Evolutionary conservation across 2,888 invertebrate species (phyloP).

Genomic region (Lacanobia wlatinum): DNA sequence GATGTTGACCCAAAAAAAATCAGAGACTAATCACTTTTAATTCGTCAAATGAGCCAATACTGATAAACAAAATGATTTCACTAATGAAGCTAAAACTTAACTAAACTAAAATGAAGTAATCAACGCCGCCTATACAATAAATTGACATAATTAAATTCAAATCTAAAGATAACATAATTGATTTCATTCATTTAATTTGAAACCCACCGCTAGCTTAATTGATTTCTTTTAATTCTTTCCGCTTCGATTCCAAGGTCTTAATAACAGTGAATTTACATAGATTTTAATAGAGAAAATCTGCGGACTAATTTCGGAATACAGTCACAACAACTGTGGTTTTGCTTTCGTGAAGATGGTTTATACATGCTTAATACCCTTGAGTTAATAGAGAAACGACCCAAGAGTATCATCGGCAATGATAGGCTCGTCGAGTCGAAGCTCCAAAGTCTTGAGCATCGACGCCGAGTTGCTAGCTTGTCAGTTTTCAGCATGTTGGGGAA

Average conservation of each 20-base stretch:
- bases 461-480: too few relatives aligned
- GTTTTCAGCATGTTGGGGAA: too few relatives aligned
- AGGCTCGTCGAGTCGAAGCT: too few relatives aligned
- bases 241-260: conserved; percentile 50
- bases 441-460: too few relatives aligned
- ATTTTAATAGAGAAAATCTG: conserved; percentile 17
- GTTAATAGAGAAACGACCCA: too few relatives aligned
- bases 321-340: not conserved
- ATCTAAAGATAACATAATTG: conserved; percentile 56
- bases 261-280: conserved; percentile 43
- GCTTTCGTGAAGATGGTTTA: not conserved
- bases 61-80: conserved; percentile 24
- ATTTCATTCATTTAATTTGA: conserved; percentile 60
- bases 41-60: conserved; percentile 1
- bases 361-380: too few relatives aligned
- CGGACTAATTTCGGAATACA: conserved; percentile 2
- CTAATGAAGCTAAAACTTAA: conserved; percentile 35
- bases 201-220: conserved; percentile 57
- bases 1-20: not conserved
- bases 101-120: conserved; percentile 46
- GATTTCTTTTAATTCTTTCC: conserved; percentile 58
- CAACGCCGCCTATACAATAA: conserved; percentile 47
- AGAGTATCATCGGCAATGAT: too few relatives aligned
- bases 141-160: conserved; percentile 62
- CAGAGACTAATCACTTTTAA: not conserved